phyloP scores from a whole-genome alignment of 2,113 vertebrate species.

The Eulemur macaco region DNA sequence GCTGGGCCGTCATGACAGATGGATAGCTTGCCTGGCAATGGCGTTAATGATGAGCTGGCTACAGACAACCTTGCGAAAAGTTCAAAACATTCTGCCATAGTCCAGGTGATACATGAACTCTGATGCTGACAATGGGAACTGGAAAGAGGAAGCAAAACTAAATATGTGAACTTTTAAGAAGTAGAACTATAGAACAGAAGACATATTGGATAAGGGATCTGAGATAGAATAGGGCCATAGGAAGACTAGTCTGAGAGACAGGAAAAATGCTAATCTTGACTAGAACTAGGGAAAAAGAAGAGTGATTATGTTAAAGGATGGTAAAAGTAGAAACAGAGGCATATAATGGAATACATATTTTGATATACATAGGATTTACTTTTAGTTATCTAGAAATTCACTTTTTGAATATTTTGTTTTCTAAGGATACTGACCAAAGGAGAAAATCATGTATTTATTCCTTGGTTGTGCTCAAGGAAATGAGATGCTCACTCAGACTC shows the following conservation, averaged over 20 bases:
- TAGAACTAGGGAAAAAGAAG: not conserved
- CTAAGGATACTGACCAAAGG: not conserved
- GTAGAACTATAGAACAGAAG: not conserved
- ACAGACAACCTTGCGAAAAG: not conserved
- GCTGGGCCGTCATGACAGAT: not conserved
- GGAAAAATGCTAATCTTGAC: not conserved
- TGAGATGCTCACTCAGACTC: not conserved
- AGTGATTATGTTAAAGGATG: not conserved
- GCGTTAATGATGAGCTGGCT: not conserved
- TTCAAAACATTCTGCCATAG: not conserved
- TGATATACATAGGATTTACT: slow-evolving; percentile 2
- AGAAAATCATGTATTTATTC: not conserved
- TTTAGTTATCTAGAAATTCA: not conserved
- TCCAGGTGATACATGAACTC: not conserved
- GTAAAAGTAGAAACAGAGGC: not conserved
- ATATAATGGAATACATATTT: not conserved
- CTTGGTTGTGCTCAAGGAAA: not conserved
- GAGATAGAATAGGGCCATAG: not conserved
- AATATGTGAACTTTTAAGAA: not conserved
- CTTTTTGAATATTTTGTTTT: slow-evolving; percentile 23
- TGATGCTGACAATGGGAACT: not conserved
- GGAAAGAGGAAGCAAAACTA: not conserved
- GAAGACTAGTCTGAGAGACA: not conserved
- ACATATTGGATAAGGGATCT: not conserved
- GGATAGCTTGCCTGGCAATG: not conserved